Evolutionary conservation across 1,140 invertebrate species (phyloP).

Genomic region (Rhopalosiphum padi): DNA sequence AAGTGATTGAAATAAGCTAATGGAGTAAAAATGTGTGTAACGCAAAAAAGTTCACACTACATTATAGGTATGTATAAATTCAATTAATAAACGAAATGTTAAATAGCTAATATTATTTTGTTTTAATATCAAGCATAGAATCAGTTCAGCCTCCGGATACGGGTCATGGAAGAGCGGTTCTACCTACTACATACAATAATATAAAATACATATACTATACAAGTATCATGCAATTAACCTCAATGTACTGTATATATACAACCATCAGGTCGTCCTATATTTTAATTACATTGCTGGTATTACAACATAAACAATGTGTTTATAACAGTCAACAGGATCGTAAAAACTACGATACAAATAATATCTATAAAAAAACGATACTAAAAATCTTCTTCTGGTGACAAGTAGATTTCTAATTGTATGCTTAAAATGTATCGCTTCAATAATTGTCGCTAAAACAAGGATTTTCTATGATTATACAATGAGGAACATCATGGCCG

Average conservation of each 20-base stretch:
- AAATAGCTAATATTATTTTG: conserved; percentile 29
- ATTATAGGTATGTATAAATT: neutral
- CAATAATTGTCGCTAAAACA: conserved; percentile 25
- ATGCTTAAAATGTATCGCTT: conserved; percentile 32
- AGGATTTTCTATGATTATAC: conserved; percentile 45
- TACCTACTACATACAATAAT: conserved; percentile 22
- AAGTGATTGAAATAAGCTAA: neutral
- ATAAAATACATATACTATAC: conserved; percentile 28
- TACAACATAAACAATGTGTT: conserved; percentile 42
- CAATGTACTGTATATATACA: conserved; percentile 37
- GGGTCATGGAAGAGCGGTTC: conserved; percentile 54
- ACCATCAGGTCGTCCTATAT: conserved; percentile 26
- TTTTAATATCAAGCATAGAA: conserved; percentile 16
- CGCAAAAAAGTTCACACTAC: neutral
- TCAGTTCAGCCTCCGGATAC: conserved; percentile 45
- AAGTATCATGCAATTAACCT: conserved; percentile 53
- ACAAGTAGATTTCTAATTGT: conserved; percentile 47
- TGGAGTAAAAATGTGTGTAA: neutral
- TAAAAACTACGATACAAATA: neutral
- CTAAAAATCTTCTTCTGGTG: conserved; percentile 12
- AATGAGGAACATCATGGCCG: conserved; percentile 33
- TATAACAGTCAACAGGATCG: neutral
- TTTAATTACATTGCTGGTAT: conserved; percentile 23
- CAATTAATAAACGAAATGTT: neutral
- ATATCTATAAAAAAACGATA: neutral